Evolutionary conservation across 2,888 invertebrate species (phyloP).

Genomic region (Phoenoteleia sp.): DNA sequence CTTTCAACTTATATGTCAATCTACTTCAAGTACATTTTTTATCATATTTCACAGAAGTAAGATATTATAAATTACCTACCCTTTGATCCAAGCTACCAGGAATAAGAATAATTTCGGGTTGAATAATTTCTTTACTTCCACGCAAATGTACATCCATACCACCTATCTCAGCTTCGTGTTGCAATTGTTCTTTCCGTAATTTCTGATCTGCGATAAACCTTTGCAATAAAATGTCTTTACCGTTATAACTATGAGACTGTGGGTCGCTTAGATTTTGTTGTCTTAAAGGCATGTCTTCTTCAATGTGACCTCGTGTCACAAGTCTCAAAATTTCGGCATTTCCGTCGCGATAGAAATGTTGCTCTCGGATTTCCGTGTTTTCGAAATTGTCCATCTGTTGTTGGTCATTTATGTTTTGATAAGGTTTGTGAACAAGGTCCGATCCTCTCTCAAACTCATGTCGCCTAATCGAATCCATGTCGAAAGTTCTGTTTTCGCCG

Average conservation of each 20-base stretch:
- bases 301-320: constrained; percentile 91
- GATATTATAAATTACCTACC: too few species aligned
- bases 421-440: constrained; percentile 87
- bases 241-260: constrained; percentile 87
- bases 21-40: too few species aligned
- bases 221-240: constrained; percentile 94
- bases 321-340: constrained; percentile 94
- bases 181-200: constrained; percentile 77
- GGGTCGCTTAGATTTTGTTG: constrained; percentile 86
- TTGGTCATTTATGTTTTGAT: constrained; percentile 75
- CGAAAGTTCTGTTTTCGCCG: constrained; percentile 85
- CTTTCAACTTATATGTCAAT: too few species aligned
- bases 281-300: constrained; percentile 88
- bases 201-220: constrained; percentile 94
- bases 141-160: constrained; percentile 82
- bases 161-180: constrained; percentile 61
- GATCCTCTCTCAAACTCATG: constrained; percentile 94
- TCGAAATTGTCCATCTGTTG: constrained; percentile 77
- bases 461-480: constrained; percentile 91
- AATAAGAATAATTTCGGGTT: constrained; percentile 78
- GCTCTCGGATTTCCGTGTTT: constrained; percentile 88
- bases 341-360: constrained; percentile 94
- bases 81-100: constrained; percentile 72
- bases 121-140: constrained; percentile 78
- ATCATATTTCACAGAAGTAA: too few species aligned